Conservation (phyloP, 2,888 invertebrate genomes). For the Drosophila quinaria region DNA sequence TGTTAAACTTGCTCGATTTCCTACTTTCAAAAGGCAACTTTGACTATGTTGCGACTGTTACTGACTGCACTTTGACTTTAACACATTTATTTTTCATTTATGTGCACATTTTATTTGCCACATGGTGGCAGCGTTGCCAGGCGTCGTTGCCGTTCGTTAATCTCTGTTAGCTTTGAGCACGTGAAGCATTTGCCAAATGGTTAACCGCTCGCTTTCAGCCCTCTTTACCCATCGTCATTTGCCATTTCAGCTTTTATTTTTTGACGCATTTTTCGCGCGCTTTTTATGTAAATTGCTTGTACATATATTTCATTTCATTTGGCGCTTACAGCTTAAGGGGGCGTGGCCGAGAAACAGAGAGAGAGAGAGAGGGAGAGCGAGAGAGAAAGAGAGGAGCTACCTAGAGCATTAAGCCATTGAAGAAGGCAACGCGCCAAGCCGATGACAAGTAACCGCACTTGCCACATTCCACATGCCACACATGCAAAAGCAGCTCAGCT, state of each 20-base stretch:
- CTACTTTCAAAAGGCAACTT: background rate
- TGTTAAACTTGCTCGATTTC: too few species aligned
- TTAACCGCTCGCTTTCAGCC: background rate
- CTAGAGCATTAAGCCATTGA: slow-evolving; percentile 34
- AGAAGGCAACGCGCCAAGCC: slow-evolving; percentile 25
- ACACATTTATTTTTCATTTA: slow-evolving; percentile 15
- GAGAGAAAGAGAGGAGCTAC: background rate
- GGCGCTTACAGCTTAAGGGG: slow-evolving; percentile 28
- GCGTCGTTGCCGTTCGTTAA: slow-evolving; percentile 42
- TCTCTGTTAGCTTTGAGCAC: slow-evolving; percentile 63
- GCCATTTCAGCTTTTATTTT: slow-evolving; percentile 19
- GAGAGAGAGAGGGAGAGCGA: background rate
- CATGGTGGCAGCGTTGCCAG: slow-evolving; percentile 9
- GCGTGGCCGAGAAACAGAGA: slow-evolving; percentile 8
- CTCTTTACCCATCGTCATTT: background rate
- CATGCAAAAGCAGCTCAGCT: slow-evolving; percentile 32
- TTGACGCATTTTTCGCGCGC: slow-evolving; percentile 44
- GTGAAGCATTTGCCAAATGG: slow-evolving; percentile 56
- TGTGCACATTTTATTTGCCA: slow-evolving; percentile 21
- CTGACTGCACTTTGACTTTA: slow-evolving; percentile 16
- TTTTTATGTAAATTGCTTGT: slow-evolving; percentile 68
- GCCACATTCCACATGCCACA: slow-evolving; percentile 29
- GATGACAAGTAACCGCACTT: slow-evolving; percentile 42
- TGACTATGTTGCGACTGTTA: slow-evolving; percentile 2
- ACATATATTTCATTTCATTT: slow-evolving; percentile 55